phyloP scores from a whole-genome alignment of 2,113 vertebrate genomes.

The Neotoma lepida region DNA sequence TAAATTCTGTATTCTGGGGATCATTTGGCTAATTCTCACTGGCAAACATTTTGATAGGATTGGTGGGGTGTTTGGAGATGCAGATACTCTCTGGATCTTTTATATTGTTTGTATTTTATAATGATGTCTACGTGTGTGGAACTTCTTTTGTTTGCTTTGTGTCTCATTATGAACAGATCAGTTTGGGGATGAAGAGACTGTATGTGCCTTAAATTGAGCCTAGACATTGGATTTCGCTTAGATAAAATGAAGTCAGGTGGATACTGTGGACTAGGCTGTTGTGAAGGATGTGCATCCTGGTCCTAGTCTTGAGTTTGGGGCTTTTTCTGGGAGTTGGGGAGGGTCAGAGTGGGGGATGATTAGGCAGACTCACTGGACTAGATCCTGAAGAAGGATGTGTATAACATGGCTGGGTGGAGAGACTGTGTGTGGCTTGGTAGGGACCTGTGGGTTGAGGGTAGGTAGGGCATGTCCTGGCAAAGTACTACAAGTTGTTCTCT shows the following conservation, averaged over 20 bases:
- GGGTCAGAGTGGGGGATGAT: background rate
- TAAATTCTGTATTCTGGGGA: background rate
- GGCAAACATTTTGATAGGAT: background rate
- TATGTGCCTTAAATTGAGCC: background rate
- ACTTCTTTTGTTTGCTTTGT: background rate
- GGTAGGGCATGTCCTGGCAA: background rate
- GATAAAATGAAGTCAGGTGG: background rate
- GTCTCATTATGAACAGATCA: background rate
- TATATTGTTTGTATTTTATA: background rate
- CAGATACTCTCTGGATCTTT: background rate
- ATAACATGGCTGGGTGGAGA: background rate
- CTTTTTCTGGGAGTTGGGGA: background rate
- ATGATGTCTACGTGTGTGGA: fast-evolving
- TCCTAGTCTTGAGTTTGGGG: background rate
- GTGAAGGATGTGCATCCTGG: background rate
- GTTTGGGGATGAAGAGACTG: fast-evolving
- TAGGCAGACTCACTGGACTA: background rate
- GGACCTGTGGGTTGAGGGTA: background rate
- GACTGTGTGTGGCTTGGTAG: background rate
- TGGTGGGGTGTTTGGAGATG: background rate
- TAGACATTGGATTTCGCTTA: background rate
- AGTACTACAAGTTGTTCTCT: background rate
- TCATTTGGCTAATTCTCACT: background rate
- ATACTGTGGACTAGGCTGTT: background rate
- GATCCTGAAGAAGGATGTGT: background rate